A percentile compares a stretch with the other conserved stretches of the same genome.
Evolutionary conservation across 2,888 invertebrate genomes (phyloP).

Genomic region (Lymantria monacha): DNA sequence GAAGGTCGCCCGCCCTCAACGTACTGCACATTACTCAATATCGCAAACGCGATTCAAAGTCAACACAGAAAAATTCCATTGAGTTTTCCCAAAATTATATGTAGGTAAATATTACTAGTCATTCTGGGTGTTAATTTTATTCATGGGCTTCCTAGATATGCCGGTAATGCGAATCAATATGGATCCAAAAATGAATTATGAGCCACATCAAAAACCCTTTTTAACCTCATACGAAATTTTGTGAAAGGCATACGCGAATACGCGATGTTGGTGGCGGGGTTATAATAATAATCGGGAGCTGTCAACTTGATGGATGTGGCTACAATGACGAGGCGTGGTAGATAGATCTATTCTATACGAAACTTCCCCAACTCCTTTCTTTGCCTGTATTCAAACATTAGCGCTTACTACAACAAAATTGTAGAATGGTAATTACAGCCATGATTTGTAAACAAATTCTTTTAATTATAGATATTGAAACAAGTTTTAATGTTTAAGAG

Average conservation of each 20-base stretch:
- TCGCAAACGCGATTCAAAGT: slow-evolving; percentile 29
- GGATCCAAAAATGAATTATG: slow-evolving; percentile 38
- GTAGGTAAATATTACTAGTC: not conserved
- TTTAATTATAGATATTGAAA: too few species aligned
- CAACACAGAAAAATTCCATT: slow-evolving; percentile 33
- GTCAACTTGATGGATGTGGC: slow-evolving; percentile 71
- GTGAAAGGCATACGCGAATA: slow-evolving; percentile 52
- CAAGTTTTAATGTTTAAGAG: too few species aligned
- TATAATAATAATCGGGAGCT: slow-evolving; percentile 62
- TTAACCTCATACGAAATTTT: slow-evolving; percentile 44
- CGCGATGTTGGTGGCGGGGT: slow-evolving; percentile 43
- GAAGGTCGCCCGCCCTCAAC: slow-evolving; percentile 71
- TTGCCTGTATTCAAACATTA: slow-evolving; percentile 37
- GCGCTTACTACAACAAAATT: slow-evolving; percentile 27
- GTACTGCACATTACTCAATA: slow-evolving; percentile 55
- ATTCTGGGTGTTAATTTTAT: not conserved
- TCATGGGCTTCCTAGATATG: too few species aligned
- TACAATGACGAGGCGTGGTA: slow-evolving; percentile 61
- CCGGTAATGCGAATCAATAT: slow-evolving; percentile 10
- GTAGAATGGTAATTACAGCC: slow-evolving; percentile 36
- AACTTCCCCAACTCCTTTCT: slow-evolving; percentile 29
- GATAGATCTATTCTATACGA: slow-evolving; percentile 36
- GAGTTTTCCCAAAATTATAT: slow-evolving; percentile 1
- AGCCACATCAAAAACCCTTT: slow-evolving; percentile 40
- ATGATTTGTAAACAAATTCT: slow-evolving; percentile 6